Evolutionary conservation across 2,888 invertebrate species (phyloP).

Genomic region (Apotomis betuletana): DNA sequence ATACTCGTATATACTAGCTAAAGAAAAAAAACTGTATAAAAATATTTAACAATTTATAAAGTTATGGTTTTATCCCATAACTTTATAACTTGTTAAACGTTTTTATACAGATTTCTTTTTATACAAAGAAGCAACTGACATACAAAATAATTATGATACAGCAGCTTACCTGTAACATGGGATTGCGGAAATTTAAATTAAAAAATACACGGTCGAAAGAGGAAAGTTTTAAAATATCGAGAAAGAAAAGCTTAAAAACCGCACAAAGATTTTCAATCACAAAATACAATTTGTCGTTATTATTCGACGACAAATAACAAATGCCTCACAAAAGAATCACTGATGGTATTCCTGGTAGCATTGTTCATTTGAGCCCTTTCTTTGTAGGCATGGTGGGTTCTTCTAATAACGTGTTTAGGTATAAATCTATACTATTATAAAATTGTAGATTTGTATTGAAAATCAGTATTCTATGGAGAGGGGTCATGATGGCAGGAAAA

Average conservation of each 20-base stretch:
- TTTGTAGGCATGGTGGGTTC: conserved; percentile 1
- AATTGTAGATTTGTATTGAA: too few species aligned
- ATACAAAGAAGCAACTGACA: too few species aligned
- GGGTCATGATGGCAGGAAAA: too few species aligned
- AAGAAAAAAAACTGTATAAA: too few species aligned
- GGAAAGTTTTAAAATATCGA: background rate
- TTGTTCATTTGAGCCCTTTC: conserved; percentile 25
- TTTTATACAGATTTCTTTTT: too few species aligned
- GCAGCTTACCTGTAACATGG: background rate
- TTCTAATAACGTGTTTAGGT: background rate
- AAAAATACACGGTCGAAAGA: background rate
- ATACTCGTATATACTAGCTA: too few species aligned
- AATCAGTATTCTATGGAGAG: too few species aligned
- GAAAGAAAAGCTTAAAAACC: conserved; percentile 9
- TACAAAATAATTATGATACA: too few species aligned
- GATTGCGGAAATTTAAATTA: background rate
- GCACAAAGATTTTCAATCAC: conserved; percentile 28
- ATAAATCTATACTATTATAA: background rate
- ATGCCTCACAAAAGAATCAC: conserved; percentile 27
- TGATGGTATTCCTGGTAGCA: conserved; percentile 6
- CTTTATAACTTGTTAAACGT: too few species aligned
- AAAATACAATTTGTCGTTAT: conserved; percentile 35
- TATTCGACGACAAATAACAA: conserved; percentile 24
- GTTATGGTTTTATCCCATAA: too few species aligned
- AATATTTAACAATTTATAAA: too few species aligned